Evolutionary conservation across 2,888 invertebrate genomes (phyloP).

Genomic region (Hypselothyrea guttata): DNA sequence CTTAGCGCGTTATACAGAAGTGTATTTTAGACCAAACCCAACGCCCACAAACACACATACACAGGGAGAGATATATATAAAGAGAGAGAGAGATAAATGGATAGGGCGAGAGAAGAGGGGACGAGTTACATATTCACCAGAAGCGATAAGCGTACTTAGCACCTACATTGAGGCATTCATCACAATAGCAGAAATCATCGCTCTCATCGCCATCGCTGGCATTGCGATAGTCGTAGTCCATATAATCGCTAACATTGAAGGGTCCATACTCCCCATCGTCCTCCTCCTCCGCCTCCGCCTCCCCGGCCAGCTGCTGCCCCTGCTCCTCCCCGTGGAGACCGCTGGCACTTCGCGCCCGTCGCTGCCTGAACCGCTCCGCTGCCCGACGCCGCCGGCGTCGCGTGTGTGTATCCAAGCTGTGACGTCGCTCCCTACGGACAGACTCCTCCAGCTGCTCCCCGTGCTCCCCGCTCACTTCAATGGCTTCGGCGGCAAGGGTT

Average conservation of each 20-base stretch:
- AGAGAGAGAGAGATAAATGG: conserved; percentile 3
- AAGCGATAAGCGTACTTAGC: conserved; percentile 11
- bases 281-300: conserved; percentile 14
- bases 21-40: conserved; percentile 1
- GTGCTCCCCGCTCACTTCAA: neutral
- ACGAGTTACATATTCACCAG: neutral
- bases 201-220: conserved; percentile 83
- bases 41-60: conserved; percentile 1
- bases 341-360: conserved; percentile 35
- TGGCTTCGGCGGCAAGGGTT: neutral
- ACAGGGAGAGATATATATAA: neutral
- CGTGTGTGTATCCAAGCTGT: conserved; percentile 30
- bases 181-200: conserved; percentile 89
- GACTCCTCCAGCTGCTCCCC: too few relatives aligned
- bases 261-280: conserved; percentile 59
- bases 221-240: conserved; percentile 52
- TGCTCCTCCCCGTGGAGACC: neutral
- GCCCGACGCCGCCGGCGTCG: conserved; percentile 38
- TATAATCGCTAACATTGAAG: conserved; percentile 52
- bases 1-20: conserved; percentile 26
- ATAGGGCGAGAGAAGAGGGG: too few relatives aligned
- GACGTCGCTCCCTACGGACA: conserved; percentile 29
- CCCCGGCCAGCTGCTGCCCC: conserved; percentile 2
- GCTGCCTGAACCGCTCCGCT: conserved; percentile 41
- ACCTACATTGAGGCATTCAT: conserved; percentile 85